Evolutionary conservation across 2,797 vertebrate species (phyloP).

Genomic region (Discoglossus pictus): DNA sequence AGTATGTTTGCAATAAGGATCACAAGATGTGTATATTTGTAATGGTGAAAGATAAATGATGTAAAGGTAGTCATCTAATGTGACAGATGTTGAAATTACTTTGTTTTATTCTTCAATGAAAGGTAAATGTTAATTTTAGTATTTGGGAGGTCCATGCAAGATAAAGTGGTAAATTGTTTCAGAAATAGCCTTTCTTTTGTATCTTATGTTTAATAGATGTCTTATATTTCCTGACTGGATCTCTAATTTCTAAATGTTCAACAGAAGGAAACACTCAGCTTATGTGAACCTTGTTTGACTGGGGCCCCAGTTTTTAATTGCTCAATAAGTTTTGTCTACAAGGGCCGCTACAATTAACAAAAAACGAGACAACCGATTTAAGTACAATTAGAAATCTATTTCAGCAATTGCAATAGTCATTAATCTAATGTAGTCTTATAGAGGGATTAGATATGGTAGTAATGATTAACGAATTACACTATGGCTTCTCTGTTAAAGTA

Average conservation of each 20-base stretch:
- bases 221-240: conserved; percentile 28
- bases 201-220: conserved; percentile 29
- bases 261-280: conserved; percentile 30
- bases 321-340: conserved; percentile 32
- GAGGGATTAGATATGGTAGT: conserved; percentile 28
- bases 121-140: conserved; percentile 18
- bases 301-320: conserved; percentile 31
- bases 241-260: conserved; percentile 33
- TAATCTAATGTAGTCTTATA: conserved; percentile 9
- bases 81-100: no score
- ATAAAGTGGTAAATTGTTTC: conserved; percentile 19
- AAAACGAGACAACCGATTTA: conserved; percentile 22
- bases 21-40: no score
- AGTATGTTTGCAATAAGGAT: no score
- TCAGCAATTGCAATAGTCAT: conserved; percentile 36
- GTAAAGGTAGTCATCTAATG: no score
- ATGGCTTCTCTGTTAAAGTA: not conserved
- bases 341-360: conserved; percentile 23
- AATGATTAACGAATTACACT: conserved; percentile 15
- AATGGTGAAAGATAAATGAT: no score
- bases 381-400: conserved; percentile 38
- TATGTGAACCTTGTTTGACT: conserved; percentile 2
- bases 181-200: conserved; percentile 22
- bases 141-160: conserved; percentile 1
- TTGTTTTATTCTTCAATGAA: not conserved